phyloP scores from a whole-genome alignment of 2,113 vertebrate species.

The Mormoops blainvillei region DNA sequence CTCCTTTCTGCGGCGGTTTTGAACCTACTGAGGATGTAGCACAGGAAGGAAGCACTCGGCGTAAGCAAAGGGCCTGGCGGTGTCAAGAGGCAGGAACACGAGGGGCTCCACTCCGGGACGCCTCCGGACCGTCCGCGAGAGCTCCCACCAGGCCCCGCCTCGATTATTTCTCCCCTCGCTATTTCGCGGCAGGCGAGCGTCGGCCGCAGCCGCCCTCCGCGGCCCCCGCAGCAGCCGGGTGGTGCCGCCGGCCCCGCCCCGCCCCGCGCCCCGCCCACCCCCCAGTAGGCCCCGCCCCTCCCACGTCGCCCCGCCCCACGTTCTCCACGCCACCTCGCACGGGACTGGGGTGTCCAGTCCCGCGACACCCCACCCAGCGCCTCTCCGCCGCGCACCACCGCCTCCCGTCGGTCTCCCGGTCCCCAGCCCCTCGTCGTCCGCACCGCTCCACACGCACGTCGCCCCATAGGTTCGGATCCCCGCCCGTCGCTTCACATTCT shows the following conservation, averaged over 20 bases:
- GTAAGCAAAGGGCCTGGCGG: background rate
- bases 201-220: background rate
- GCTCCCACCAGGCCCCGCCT: background rate
- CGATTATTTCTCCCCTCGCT: background rate
- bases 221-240: background rate
- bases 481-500: background rate
- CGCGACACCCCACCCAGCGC: too few species aligned
- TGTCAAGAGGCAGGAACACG: background rate
- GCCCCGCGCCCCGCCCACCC: background rate
- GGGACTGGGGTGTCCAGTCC: background rate
- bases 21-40: background rate
- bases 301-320: too few species aligned
- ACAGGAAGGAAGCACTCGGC: background rate
- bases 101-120: background rate
- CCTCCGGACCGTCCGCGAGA: too few species aligned
- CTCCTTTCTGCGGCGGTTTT: background rate
- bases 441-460: background rate
- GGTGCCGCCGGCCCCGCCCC: accelerated
- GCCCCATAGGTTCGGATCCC: background rate
- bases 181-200: background rate
- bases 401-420: background rate
- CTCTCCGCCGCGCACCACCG: accelerated
- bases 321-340: background rate
- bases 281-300: background rate
- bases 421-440: background rate